These are phyloP conservation scores for Macrostomum lignano DNA, from an alignment of 1,140 invertebrate species.

Conservation along the genomic window DNA sequence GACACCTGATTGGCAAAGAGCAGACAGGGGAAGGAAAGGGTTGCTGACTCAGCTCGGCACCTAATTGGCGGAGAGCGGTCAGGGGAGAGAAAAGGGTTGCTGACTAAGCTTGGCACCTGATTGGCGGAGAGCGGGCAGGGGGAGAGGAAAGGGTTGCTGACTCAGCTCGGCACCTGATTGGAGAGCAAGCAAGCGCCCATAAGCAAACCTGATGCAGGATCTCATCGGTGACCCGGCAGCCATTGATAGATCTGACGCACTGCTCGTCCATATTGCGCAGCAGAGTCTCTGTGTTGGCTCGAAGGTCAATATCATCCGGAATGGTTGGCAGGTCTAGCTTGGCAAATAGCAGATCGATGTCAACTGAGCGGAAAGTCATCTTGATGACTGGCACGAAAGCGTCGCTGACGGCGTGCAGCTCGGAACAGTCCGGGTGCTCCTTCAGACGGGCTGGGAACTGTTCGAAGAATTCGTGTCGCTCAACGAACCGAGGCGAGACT, in stretches of 20 bases:
- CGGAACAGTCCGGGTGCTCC: conserved; percentile 52
- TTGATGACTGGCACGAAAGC: conserved; percentile 49
- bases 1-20: too few relatives aligned
- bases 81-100: too few relatives aligned
- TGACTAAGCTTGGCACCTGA: too few relatives aligned
- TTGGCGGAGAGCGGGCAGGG: too few relatives aligned
- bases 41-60: too few relatives aligned
- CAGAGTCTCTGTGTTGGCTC: neutral
- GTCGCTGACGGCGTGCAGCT: conserved; percentile 67
- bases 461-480: conserved; percentile 67
- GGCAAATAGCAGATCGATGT: conserved; percentile 5
- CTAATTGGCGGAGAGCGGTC: too few relatives aligned
- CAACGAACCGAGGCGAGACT: conserved; percentile 77
- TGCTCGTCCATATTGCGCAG: conserved; percentile 4
- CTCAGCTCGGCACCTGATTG: too few relatives aligned
- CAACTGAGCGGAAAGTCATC: neutral
- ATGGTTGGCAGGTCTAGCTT: neutral
- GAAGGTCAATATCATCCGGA: neutral
- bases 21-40: too few relatives aligned
- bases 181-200: too few relatives aligned
- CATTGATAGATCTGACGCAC: conserved; percentile 5
- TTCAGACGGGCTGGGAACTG: conserved; percentile 71
- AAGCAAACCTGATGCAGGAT: conserved; percentile 4
- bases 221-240: conserved; percentile 4
- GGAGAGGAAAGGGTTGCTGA: too few relatives aligned